phyloP scores from a whole-genome alignment of 2,888 invertebrate genomes.

The Macrophya alboannulata region DNA sequence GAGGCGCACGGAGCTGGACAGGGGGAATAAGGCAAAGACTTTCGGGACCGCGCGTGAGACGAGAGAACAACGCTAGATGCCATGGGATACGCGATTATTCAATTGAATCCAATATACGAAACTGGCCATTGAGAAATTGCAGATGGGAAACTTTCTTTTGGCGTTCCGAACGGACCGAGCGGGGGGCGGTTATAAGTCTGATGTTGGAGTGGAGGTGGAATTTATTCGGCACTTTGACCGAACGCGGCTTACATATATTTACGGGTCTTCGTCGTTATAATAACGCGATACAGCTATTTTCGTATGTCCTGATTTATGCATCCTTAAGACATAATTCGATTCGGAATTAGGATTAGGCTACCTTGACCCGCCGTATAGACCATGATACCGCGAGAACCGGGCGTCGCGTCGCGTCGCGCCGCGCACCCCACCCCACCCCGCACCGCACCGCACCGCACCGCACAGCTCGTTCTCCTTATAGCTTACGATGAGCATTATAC shows the following conservation, averaged over 20 bases:
- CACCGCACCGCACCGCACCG: not conserved
- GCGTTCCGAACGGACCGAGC: conserved; percentile 66
- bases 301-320: not conserved
- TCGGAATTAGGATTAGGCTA: not conserved
- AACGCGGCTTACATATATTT: not conserved
- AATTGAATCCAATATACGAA: conserved; percentile 79
- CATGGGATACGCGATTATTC: conserved; percentile 75
- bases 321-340: not conserved
- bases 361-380: conserved; percentile 12
- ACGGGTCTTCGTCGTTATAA: not conserved
- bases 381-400: not conserved
- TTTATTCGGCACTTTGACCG: conserved; percentile 28
- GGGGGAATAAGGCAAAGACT: conserved; percentile 17
- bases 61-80: conserved; percentile 16
- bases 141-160: conserved; percentile 80
- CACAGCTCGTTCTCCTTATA: conserved; percentile 21
- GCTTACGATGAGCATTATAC: not conserved
- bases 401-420: not conserved
- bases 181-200: not conserved
- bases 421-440: not conserved
- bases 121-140: conserved; percentile 78
- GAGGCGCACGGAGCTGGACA: not conserved
- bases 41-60: conserved; percentile 52
- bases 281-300: not conserved
- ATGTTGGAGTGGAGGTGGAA: not conserved